A percentile compares a stretch with the other conserved stretches of the same genome.
phyloP scores from a whole-genome alignment of 2,888 invertebrate species.

The Rhogogaster chlorosoma region DNA sequence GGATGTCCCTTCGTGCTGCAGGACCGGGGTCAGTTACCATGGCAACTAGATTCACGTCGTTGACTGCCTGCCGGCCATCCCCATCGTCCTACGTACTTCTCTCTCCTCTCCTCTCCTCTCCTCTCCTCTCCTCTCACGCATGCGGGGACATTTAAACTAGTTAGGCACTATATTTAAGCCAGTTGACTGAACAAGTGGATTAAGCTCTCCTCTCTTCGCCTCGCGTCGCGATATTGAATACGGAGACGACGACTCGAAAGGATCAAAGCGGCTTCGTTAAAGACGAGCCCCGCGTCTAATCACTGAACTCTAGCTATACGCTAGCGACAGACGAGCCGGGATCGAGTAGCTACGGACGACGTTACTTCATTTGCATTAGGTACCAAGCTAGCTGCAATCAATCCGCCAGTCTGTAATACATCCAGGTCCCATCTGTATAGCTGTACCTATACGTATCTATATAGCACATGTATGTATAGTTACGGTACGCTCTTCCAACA shows the following conservation, averaged over 20 bases:
- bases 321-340: background rate
- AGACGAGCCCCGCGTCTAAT: constrained; percentile 38
- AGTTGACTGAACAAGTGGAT: constrained; percentile 53
- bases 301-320: constrained; percentile 22
- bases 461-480: background rate
- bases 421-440: background rate
- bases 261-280: constrained; percentile 50
- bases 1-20: constrained; percentile 33
- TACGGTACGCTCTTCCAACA: background rate
- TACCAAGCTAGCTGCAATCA: constrained; percentile 12
- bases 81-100: background rate
- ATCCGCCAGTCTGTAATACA: background rate
- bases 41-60: constrained; percentile 45
- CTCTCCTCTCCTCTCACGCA: background rate
- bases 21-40: constrained; percentile 48
- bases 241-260: constrained; percentile 31
- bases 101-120: background rate
- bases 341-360: background rate
- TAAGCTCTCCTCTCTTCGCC: constrained; percentile 19
- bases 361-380: constrained; percentile 45
- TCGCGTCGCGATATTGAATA: constrained; percentile 48
- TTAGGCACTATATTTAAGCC: constrained; percentile 53
- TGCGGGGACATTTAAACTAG: constrained; percentile 50
- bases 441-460: background rate
- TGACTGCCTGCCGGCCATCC: background rate